Conservation (phyloP, 2,888 invertebrate species). For the Caenorhabditis sp. region DNA sequence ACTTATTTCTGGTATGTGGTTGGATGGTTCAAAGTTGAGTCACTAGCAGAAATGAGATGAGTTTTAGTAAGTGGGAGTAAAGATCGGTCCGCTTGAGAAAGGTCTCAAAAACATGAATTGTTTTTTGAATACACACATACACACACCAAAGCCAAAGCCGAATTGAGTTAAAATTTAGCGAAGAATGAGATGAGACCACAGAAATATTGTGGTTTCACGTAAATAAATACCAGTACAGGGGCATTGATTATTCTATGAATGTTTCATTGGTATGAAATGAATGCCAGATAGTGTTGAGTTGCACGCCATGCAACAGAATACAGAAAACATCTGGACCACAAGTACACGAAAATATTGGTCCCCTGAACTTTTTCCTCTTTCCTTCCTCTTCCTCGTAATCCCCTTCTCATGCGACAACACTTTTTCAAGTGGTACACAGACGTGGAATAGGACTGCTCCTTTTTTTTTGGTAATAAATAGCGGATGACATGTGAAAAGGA, state of each 20-base stretch:
- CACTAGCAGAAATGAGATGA: conserved; percentile 1
- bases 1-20: neutral
- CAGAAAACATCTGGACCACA: conserved; percentile 4
- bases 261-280: conserved; percentile 28
- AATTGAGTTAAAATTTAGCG: conserved; percentile 32
- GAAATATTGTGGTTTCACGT: too few relatives aligned
- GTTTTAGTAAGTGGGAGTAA: conserved; percentile 1
- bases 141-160: neutral
- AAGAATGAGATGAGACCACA: conserved; percentile 1
- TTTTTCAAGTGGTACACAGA: too few relatives aligned
- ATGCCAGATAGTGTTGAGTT: conserved; percentile 18
- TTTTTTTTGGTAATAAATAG: conserved; percentile 16
- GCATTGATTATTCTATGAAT: conserved; percentile 46
- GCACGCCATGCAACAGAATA: conserved; percentile 35
- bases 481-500: conserved; percentile 14
- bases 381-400: too few relatives aligned
- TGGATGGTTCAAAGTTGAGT: conserved; percentile 3
- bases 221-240: neutral
- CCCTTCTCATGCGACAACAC: too few relatives aligned
- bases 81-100: too few relatives aligned
- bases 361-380: too few relatives aligned
- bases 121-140: conserved; percentile 4
- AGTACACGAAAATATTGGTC: neutral
- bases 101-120: conserved; percentile 7
- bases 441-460: conserved; percentile 1